Evolutionary conservation across 2,888 invertebrate species (phyloP), one percentile per base, ranked within the genome.

Genomic region (Selenia dentaria): DNA sequence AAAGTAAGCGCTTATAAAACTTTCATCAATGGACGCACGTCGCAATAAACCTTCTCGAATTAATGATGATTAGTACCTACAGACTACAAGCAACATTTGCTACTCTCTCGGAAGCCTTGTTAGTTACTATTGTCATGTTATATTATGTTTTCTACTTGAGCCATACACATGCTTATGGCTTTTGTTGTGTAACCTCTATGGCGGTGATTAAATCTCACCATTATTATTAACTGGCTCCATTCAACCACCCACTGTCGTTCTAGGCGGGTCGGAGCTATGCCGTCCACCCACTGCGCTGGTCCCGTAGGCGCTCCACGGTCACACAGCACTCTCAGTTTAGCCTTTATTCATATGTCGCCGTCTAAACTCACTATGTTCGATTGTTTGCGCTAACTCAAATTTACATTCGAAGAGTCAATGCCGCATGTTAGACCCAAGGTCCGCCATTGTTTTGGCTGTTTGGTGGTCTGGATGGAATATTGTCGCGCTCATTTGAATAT

Each of bases 171-270:
- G 88, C 87, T 83, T 78, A 73, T 76, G 78, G 79, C 76, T 82
- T n/a, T 79, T 80, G 79, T 88, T 87, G 85, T 81, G 85, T 85
- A 89, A 88, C 84, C 75, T 87, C 79, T 83, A 85, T 81, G 84
- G 74, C 74, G 86, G 89, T 88, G 89, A 90, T 90, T 89, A 88
- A 83, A 89, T 89, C 88, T 88, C 89, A 87, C 88, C 89, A 90
- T 89, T 88, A 89, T 89, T 89, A 89, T 88, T 85, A 86, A 88
- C 85, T 86, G 87, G 87, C 88, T 88, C 87, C 87, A 90, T 90
- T 88, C 80, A 85, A 82, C 87, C 89, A 90, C 89, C 89, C 89
- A 90, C 89, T 83, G 88, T 75, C 78, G 85, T 79, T 78, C 84
- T 83, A 83, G 83, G 83, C 83, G 79, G 83, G 74, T 79, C 78